phyloP scores from a whole-genome alignment of 2,888 invertebrate genomes.

The Heteropelma amictum region DNA sequence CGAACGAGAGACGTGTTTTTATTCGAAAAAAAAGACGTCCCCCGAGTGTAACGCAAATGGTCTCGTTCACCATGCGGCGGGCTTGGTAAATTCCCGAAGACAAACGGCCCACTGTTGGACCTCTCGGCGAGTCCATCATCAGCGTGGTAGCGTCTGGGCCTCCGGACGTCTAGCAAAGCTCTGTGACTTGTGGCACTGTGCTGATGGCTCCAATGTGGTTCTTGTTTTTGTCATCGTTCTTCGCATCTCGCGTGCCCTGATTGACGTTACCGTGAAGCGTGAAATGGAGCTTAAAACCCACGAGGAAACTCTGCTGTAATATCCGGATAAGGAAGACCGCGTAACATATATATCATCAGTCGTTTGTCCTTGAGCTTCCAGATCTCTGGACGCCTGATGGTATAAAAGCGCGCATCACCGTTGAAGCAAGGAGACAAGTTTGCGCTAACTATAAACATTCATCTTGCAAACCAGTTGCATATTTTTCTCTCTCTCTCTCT shows the following conservation, averaged over 20 bases:
- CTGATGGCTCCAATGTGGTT: slow-evolving; percentile 29
- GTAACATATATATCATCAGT: no score
- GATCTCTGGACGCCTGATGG: not conserved
- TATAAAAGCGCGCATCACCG: not conserved
- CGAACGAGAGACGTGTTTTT: not conserved
- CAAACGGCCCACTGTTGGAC: slow-evolving; percentile 62
- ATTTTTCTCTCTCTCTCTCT: slow-evolving; percentile 27
- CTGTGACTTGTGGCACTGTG: not conserved
- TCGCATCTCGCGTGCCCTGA: slow-evolving; percentile 18
- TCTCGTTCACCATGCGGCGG: slow-evolving; percentile 56
- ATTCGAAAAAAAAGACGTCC: slow-evolving; percentile 40
- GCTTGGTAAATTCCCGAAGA: slow-evolving; percentile 54
- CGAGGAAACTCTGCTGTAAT: not conserved
- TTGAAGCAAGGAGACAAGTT: slow-evolving; percentile 59
- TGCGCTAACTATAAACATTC: slow-evolving; percentile 59
- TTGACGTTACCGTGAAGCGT: slow-evolving; percentile 55
- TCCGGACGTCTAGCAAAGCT: slow-evolving; percentile 29
- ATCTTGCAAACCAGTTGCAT: slow-evolving; percentile 38
- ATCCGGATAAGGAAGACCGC: not conserved
- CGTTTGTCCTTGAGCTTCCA: not conserved
- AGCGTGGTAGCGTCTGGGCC: slow-evolving; percentile 22
- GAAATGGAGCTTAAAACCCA: slow-evolving; percentile 38
- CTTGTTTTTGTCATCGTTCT: slow-evolving; percentile 53
- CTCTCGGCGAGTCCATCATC: slow-evolving; percentile 32
- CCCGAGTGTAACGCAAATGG: slow-evolving; percentile 15